Conservation (phyloP, 1,140 invertebrate genomes). For the Zelostemma sp. region DNA sequence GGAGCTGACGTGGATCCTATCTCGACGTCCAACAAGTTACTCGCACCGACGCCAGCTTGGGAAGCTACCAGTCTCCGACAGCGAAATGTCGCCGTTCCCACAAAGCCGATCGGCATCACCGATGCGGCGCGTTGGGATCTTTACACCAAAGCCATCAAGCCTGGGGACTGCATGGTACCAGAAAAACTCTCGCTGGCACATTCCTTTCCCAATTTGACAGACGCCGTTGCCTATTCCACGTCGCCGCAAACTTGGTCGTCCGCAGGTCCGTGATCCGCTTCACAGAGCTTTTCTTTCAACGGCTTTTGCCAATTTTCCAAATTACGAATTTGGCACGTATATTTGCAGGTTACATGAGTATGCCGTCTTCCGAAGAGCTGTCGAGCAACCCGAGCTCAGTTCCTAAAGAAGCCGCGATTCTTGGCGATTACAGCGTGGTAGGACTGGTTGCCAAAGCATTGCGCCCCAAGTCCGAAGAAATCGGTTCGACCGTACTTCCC, state of each 20-base stretch:
- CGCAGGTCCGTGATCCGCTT: conserved; percentile 37
- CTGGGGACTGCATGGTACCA: conserved; percentile 45
- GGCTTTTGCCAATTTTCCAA: not conserved
- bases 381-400: conserved; percentile 61
- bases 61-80: conserved; percentile 63
- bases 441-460: conserved; percentile 48
- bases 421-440: conserved; percentile 53
- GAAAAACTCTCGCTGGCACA: conserved; percentile 59
- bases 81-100: conserved; percentile 55
- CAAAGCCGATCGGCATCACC: conserved; percentile 28
- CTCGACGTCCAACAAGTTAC: conserved; percentile 55
- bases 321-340: not conserved
- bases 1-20: conserved; percentile 70
- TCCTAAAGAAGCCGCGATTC: conserved; percentile 43
- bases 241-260: conserved; percentile 65
- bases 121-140: conserved; percentile 56
- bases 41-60: conserved; percentile 53
- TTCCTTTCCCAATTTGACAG: conserved; percentile 63
- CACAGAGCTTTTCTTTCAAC: not conserved
- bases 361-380: conserved; percentile 64
- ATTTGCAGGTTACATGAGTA: conserved; percentile 61
- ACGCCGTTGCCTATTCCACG: conserved; percentile 50
- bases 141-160: conserved; percentile 59
- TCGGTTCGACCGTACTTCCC: conserved; percentile 17
- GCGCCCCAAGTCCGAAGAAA: conserved; percentile 47